A percentile compares a stretch with the other conserved stretches of the same genome.
Evolutionary conservation across 2,888 invertebrate genomes (phyloP).

Genomic region (Lepidonotus clava): DNA sequence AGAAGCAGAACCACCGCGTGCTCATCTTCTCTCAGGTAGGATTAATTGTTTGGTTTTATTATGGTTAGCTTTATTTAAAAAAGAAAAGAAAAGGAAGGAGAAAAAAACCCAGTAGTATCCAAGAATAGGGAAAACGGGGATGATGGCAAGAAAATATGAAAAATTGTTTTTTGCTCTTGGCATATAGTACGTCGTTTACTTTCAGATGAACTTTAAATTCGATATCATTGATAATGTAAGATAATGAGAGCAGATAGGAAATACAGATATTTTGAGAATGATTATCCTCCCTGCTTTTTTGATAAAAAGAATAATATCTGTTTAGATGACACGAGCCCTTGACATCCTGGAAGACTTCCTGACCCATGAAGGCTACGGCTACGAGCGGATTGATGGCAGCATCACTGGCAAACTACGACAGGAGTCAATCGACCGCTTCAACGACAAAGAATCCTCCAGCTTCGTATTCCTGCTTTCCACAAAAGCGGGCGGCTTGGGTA

Average conservation of each 20-base stretch:
- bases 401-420: conserved; percentile 96
- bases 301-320: background rate
- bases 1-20: conserved; percentile 95
- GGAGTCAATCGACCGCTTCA: conserved; percentile 97
- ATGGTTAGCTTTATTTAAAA: too few relatives aligned
- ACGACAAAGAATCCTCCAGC: conserved; percentile 93
- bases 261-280: too few relatives aligned
- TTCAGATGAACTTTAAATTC: too few relatives aligned
- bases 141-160: too few relatives aligned
- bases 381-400: conserved; percentile 98
- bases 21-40: conserved; percentile 93
- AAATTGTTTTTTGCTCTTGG: too few relatives aligned
- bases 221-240: too few relatives aligned
- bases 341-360: conserved; percentile 98
- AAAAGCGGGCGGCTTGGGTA: conserved; percentile 96
- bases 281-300: too few relatives aligned
- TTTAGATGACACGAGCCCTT: conserved; percentile 96
- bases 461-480: conserved; percentile 97
- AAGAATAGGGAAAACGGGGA: too few relatives aligned
- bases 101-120: too few relatives aligned
- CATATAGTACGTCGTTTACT: too few relatives aligned
- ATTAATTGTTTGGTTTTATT: background rate
- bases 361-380: conserved; percentile 96
- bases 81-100: too few relatives aligned
- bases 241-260: too few relatives aligned